Evolutionary conservation across 2,797 vertebrate genomes (phyloP), one percentile per base, ranked within the genome.

Genomic region (Schizopygopsis malacanthus): DNA sequence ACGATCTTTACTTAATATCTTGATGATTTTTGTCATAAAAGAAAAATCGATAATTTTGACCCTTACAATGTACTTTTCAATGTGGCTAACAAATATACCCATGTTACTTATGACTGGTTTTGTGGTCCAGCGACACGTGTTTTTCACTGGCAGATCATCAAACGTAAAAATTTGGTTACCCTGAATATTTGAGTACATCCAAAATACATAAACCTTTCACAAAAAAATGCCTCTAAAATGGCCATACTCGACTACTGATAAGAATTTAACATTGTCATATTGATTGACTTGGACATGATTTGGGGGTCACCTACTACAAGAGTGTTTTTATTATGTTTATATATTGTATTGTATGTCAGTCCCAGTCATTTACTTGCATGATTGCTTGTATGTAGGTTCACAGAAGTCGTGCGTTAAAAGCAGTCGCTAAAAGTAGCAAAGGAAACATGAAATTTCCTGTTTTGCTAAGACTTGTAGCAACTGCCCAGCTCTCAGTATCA

Each of bases 381-480:
- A 75, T 54, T 54, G 70, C 87, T 65, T 88, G 81, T 88, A 72
- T 79, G 82, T 82, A 83, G 87, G 85, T 88, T 92, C 91, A 91
- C 92, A 94, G 92, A 95, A 94, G 92, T 93, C 85, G 86, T 93
- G 92, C 93, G 92, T 94, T 93, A 93, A 92, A 94, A 95, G 87
- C 89, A 90, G 91, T 92, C 89, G 90, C 93, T 94, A 94, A 93
- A 95, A 94, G 92, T 92, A 92, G 93, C 92, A 94, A 91, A 96
- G 95, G 96, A 96, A 96, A 94, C 93, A 90, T 94, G 94, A 96
- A 95, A 95, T 96, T 96, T 96, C 96, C 96, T 96, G 96, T 96
- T 96, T 95, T 95, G 93, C 91, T 94, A 78, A 93, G 93, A 94
- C 95, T 92, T 94, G 94, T 92, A 92, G 93, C 92, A 95, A 95